These are phyloP conservation scores for Parus major DNA, from an alignment of 2,113 vertebrate species.

Conservation along the genomic window DNA sequence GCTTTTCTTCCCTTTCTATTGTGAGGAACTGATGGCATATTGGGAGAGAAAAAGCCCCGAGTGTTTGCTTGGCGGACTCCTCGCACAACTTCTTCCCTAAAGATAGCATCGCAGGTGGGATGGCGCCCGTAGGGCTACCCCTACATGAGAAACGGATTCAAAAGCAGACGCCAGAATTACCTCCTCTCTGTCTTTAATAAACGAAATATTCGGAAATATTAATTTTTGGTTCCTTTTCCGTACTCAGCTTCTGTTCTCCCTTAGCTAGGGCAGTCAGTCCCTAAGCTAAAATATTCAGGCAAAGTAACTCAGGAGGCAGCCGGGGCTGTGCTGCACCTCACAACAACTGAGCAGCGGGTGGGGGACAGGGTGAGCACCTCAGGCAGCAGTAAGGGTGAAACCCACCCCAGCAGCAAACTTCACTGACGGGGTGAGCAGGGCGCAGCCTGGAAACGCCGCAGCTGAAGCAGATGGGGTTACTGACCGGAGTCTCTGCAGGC, in stretches of 20 bases:
- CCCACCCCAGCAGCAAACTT: neutral
- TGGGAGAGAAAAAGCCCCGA: too few relatives aligned
- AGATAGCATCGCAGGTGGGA: neutral
- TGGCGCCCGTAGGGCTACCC: neutral
- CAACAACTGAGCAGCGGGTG: neutral
- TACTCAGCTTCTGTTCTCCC: rapidly evolving
- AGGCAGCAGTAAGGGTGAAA: neutral
- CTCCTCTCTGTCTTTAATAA: neutral
- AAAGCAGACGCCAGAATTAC: neutral
- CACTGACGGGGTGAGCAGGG: rapidly evolving
- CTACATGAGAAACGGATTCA: neutral
- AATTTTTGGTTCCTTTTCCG: neutral
- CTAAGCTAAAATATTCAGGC: neutral
- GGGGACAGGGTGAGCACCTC: too few relatives aligned
- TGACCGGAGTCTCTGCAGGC: neutral
- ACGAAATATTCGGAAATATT: neutral
- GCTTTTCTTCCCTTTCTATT: neutral
- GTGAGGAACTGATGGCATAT: neutral
- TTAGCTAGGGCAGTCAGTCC: neutral
- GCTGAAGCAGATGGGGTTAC: too few relatives aligned
- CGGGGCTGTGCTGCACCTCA: neutral
- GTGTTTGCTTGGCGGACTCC: neutral
- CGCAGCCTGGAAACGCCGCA: neutral
- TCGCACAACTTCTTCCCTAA: neutral
- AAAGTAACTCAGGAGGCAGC: neutral